These are phyloP conservation scores for Xanthia togata DNA, from an alignment of 2,888 invertebrate genomes.

Conservation along the genomic window DNA sequence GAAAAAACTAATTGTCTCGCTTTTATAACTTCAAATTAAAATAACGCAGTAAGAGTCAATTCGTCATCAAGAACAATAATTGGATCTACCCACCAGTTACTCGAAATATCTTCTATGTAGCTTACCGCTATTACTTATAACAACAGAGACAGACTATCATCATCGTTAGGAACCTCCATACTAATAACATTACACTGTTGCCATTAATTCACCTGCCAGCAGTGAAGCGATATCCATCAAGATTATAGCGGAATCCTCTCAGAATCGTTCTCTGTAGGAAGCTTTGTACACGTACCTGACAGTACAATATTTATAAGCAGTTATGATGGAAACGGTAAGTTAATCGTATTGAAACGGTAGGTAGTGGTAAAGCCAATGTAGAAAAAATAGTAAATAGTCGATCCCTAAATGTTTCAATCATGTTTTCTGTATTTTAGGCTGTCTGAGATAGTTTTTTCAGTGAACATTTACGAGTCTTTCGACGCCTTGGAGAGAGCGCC, in stretches of 20 bases:
- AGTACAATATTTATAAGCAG: conserved; percentile 34
- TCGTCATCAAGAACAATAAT: neutral
- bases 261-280: conserved; percentile 36
- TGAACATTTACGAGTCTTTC: neutral
- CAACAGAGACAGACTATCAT: conserved; percentile 7
- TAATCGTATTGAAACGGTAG: conserved; percentile 25
- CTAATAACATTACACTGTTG: conserved; percentile 26
- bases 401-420: neutral
- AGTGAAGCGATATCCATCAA: conserved; percentile 43
- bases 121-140: neutral
- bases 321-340: conserved; percentile 34
- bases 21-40: neutral
- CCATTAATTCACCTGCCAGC: conserved; percentile 42
- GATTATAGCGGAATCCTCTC: conserved; percentile 42
- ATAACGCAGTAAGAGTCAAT: neutral
- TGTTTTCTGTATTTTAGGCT: neutral
- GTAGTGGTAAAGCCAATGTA: neutral
- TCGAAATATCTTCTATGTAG: neutral
- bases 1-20: neutral
- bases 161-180: conserved; percentile 19
- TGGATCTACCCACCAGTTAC: neutral
- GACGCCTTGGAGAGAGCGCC: neutral
- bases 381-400: neutral
- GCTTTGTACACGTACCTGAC: too few species aligned
- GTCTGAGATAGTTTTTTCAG: neutral